Evolutionary conservation across 2,888 invertebrate genomes (phyloP), one percentile per base, ranked within the genome.

Genomic region (Deilephila elpenor): DNA sequence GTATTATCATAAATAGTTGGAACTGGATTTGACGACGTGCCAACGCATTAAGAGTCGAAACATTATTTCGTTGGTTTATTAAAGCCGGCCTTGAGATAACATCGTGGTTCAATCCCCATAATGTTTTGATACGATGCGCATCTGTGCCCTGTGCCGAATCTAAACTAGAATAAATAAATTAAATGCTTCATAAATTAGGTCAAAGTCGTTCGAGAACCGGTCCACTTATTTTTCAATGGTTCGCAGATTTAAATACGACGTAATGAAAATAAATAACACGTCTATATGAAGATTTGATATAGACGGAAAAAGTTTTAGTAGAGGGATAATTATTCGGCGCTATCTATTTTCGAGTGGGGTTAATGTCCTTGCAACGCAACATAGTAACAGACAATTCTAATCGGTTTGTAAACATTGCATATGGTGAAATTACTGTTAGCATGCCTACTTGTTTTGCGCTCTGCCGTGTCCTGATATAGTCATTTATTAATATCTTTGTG

Each of bases 141-240:
- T 67, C 25, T 67, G 67, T 44, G 44, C 25, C 51, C 67, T 67
- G 67, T 37, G 20, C 67, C 44, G 25, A 67, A 67, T 51, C 67
- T 67, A 67, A 51, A 64, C 20, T 51, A 67, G 64, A 67, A 37
- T 67, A 67, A 67, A 25, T 64, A 51, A 44, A 67, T 67, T 71
- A 34, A 32, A 11, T 20, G 7, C 17, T 25, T 37, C 3, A 51
- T 62, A 61, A 62, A 72, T 34, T 62, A 32, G 71, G 72, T 72
- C 72, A 62, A 72, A 34, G 72, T 56, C 72, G 20, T 51, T n/a
- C 14, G 53, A 32, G 53, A 72, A 72, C 72, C 51, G 72, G 67
- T 44, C 17, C 67, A 51, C 44, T 51, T 67, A 67, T 64, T 14
- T 64, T 64, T 44, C 51, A 51, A 20, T 44, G 20, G 64, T 44